Percentiles rank a stretch among this genome's conserved stretches.
phyloP scores from a whole-genome alignment of 2,113 vertebrate species.

The Semicossyphus pulcher region DNA sequence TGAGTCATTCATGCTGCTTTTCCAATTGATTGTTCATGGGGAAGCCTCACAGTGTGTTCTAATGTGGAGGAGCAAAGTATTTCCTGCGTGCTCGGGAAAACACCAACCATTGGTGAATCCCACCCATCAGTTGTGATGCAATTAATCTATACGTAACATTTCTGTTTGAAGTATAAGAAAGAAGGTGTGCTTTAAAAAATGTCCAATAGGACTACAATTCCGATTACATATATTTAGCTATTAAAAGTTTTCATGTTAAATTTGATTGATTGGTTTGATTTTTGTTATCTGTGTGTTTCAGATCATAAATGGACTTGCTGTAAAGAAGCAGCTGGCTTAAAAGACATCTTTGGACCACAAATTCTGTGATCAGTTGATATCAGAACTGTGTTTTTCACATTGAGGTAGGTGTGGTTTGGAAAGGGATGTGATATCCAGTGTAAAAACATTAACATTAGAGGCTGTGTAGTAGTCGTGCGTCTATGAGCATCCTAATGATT shows the following conservation, averaged over 20 bases:
- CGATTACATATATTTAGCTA: background rate
- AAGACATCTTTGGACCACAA: background rate
- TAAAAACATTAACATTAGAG: rapidly evolving
- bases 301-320: constrained; percentile 1
- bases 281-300: background rate
- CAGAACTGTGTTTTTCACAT: rapidly evolving
- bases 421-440: background rate
- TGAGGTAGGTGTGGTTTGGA: background rate
- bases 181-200: background rate
- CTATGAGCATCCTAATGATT: background rate
- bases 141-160: background rate
- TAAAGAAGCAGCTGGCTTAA: background rate
- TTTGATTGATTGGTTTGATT: too few relatives aligned
- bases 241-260: background rate
- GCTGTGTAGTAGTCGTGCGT: background rate
- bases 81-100: constrained; percentile 28
- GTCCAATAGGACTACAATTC: background rate
- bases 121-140: background rate
- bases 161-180: background rate
- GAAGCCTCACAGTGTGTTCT: constrained; percentile 20
- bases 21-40: constrained; percentile 31
- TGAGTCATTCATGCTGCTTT: constrained; percentile 56
- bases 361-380: background rate
- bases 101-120: background rate
- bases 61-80: constrained; percentile 36